Conservation (phyloP, 2,888 invertebrate genomes). For the Drosophila ustulata region DNA sequence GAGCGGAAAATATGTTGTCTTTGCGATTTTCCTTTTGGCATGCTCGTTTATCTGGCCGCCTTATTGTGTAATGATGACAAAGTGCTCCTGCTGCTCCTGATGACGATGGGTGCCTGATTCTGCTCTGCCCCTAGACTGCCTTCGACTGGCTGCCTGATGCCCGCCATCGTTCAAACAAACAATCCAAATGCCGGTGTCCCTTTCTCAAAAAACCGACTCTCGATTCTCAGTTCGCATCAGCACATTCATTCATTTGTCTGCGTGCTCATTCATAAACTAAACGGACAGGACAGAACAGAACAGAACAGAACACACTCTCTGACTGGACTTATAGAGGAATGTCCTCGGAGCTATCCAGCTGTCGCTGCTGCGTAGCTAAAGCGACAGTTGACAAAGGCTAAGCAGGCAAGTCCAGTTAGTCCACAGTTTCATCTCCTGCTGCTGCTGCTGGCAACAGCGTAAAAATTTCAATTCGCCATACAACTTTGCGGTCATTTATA, state of each 20-base stretch:
- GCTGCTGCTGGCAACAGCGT: constrained; percentile 59
- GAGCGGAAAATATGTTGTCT: constrained; percentile 82
- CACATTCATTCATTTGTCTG: constrained; percentile 71
- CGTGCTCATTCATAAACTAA: constrained; percentile 73
- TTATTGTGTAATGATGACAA: constrained; percentile 78
- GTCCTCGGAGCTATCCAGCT: constrained; percentile 49
- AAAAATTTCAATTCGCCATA: constrained; percentile 77
- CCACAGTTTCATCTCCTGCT: constrained; percentile 46
- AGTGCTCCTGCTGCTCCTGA: constrained; percentile 59
- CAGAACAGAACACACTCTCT: not conserved
- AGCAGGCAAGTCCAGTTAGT: constrained; percentile 67
- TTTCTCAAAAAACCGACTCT: constrained; percentile 8
- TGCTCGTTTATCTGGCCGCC: constrained; percentile 62
- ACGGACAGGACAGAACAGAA: constrained; percentile 39
- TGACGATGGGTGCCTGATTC: constrained; percentile 6
- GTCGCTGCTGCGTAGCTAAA: constrained; percentile 66
- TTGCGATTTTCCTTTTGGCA: constrained; percentile 75
- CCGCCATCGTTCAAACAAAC: constrained; percentile 40
- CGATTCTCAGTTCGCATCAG: constrained; percentile 51
- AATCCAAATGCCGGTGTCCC: constrained; percentile 9
- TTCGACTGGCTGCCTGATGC: constrained; percentile 24
- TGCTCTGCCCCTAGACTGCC: not conserved
- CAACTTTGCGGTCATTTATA: constrained; percentile 74
- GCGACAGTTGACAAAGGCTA: constrained; percentile 77
- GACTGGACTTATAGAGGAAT: constrained; percentile 8